Conservation (phyloP, 2,888 invertebrate genomes). For the Lapara coniferarum region DNA sequence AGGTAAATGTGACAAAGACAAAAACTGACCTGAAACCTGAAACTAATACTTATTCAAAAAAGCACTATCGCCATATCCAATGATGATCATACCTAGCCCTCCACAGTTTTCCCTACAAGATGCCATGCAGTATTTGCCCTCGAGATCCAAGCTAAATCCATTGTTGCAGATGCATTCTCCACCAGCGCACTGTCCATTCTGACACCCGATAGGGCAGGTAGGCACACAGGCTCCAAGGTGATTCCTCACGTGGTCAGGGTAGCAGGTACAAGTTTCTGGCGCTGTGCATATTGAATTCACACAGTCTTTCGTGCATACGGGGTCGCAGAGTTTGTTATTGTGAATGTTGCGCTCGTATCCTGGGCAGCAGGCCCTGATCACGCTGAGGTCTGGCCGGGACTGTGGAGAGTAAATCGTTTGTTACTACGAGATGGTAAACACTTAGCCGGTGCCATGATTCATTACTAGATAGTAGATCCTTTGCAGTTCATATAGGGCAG, state of each 20-base stretch:
- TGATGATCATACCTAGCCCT: slow-evolving; percentile 63
- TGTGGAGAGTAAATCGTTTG: slow-evolving; percentile 44
- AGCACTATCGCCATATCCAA: not conserved
- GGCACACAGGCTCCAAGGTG: slow-evolving; percentile 82
- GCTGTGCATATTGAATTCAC: slow-evolving; percentile 85
- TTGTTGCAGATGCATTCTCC: slow-evolving; percentile 86
- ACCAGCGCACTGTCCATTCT: slow-evolving; percentile 85
- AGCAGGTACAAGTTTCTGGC: slow-evolving; percentile 86
- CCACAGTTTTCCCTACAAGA: slow-evolving; percentile 81
- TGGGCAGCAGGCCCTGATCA: slow-evolving; percentile 87
- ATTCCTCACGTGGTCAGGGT: slow-evolving; percentile 84
- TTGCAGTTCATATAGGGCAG: too few species aligned
- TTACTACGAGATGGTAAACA: not conserved
- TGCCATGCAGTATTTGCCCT: slow-evolving; percentile 85
- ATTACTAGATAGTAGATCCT: too few species aligned
- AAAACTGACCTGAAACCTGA: too few species aligned
- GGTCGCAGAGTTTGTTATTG: slow-evolving; percentile 83
- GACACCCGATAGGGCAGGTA: slow-evolving; percentile 87
- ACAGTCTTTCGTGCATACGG: slow-evolving; percentile 85
- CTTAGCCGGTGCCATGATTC: not conserved
- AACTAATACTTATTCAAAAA: too few species aligned
- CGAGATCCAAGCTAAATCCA: slow-evolving; percentile 81
- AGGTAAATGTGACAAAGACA: too few species aligned
- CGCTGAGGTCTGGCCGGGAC: slow-evolving; percentile 85
- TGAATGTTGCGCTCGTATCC: slow-evolving; percentile 86